Base-by-base conservation (phyloP, 2,113 vertebrate genomes). In the Callospermophilus lateralis region DNA sequence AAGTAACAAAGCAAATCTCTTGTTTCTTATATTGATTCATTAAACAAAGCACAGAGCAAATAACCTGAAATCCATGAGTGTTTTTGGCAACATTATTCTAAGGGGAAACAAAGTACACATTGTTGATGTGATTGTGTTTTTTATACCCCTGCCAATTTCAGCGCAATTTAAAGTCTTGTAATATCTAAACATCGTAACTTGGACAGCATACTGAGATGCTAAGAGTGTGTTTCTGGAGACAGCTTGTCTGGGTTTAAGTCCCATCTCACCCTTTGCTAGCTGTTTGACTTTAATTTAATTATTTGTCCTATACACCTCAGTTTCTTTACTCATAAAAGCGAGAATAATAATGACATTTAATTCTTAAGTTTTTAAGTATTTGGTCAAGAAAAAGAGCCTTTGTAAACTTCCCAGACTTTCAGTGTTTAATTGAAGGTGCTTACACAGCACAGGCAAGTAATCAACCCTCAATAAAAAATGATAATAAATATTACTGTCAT, bases 281-380 rank as follows among this genome's bases (percentile, higher is more conserved):
- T 67, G 7, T 76, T 77, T 76, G 32, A 63, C 3, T 10, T 20
- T 53, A 76, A 4, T 22, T 5, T 85, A 74, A 28, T 58, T 76
- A 68, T 68, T 84, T 45, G 37, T 84, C 34, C 22, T 76, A 30
- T 45, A 2, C 63, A 7, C 10, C 19, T 73, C 20, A 26, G 32
- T 42, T 85, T 74, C 53, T 53, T 91, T n/a, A 65, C 48, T 86
- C 96, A 17, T 53, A 83, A 95, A 63, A 95, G 8, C 65, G 42
- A 87, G 24, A 85, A 58, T 86, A 92, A 83, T 61, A 68, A 58
- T 80, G 8, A 24, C 3, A 42, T 51, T 58, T 70, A 92, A 58
- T 72, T 63, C n/a, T 63, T 39, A 58, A 45, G 74, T 16, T 76
- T 55, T 42, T 39, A 89, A 89, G 5, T 5, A 39, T 73, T 85